Evolutionary conservation across 2,888 invertebrate species (phyloP).

Genomic region (Drosophila gaucha): DNA sequence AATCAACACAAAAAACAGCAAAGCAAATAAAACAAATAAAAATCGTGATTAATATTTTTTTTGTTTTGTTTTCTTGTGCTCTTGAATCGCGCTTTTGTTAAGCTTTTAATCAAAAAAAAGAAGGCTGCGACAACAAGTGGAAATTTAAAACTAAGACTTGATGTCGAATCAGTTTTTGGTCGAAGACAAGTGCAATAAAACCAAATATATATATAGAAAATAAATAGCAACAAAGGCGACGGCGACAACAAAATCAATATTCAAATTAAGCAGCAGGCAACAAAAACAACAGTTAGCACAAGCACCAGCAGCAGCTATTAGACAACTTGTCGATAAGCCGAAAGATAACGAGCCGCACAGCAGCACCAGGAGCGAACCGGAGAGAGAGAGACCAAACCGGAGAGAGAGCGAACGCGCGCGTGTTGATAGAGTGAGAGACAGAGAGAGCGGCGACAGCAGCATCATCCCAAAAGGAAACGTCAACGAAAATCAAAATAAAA

Average conservation of each 20-base stretch:
- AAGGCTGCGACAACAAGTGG: conserved; percentile 40
- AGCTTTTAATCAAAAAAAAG: conserved; percentile 36
- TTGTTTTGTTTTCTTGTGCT: conserved; percentile 36
- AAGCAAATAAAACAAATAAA: conserved; percentile 40
- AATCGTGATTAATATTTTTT: conserved; percentile 30
- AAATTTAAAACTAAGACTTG: conserved; percentile 28
- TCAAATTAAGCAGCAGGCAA: conserved; percentile 60
- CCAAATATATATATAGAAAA: conserved; percentile 25
- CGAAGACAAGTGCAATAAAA: conserved; percentile 70
- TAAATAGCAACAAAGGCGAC: conserved; percentile 37
- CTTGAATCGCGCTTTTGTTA: conserved; percentile 49
- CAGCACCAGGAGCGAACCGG: conserved; percentile 2
- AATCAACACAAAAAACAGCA: conserved; percentile 19
- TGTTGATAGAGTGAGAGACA: conserved; percentile 2
- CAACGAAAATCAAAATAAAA: not conserved
- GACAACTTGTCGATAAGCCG: conserved; percentile 63
- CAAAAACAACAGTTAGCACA: conserved; percentile 24
- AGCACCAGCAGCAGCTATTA: conserved; percentile 44
- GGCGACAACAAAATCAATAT: conserved; percentile 69
- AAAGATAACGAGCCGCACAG: conserved; percentile 53
- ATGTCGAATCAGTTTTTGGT: conserved; percentile 30
- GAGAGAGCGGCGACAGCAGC: conserved; percentile 40
- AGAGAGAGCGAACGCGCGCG: conserved; percentile 17
- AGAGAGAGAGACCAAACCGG: conserved; percentile 6
- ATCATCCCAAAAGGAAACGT: conserved; percentile 49